These are phyloP conservation scores for Diuraphis noxia DNA, from an alignment of 1,140 invertebrate genomes.

Conservation along the genomic window DNA sequence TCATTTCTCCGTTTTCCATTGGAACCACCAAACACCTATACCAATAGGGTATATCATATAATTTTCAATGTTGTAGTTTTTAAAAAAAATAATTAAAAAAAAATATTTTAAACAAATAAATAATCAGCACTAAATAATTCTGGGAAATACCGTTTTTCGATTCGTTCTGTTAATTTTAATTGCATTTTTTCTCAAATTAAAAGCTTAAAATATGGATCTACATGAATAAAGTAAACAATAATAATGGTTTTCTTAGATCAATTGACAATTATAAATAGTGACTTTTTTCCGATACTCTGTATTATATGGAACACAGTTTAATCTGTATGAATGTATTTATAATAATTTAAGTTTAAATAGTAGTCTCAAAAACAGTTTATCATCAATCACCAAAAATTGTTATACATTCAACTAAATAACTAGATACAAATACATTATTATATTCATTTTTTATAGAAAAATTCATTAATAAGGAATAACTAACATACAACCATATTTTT, in stretches of 20 bases:
- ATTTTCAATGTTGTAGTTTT: not conserved
- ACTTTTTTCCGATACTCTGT: not conserved
- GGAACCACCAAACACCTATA: not conserved
- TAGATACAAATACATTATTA: too few relatives aligned
- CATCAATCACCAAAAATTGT: too few relatives aligned
- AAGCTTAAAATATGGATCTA: not conserved
- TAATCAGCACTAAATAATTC: not conserved
- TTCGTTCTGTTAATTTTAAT: conserved; percentile 11
- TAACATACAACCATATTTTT: too few relatives aligned
- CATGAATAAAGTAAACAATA: not conserved
- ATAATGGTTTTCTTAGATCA: not conserved
- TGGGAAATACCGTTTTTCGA: not conserved
- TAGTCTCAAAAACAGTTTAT: too few relatives aligned
- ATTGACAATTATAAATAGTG: not conserved
- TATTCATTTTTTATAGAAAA: too few relatives aligned
- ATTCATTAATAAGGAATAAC: not conserved
- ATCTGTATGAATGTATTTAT: too few relatives aligned
- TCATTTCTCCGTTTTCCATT: not conserved
- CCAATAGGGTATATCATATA: not conserved
- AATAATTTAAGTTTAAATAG: too few relatives aligned
- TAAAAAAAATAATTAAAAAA: not conserved
- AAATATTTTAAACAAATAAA: not conserved
- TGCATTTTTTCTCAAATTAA: not conserved
- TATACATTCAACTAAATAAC: too few relatives aligned
- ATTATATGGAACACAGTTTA: too few relatives aligned